These are phyloP conservation scores for Microtus obscurus DNA, from an alignment of 2,797 vertebrate genomes.

Conservation along the genomic window DNA sequence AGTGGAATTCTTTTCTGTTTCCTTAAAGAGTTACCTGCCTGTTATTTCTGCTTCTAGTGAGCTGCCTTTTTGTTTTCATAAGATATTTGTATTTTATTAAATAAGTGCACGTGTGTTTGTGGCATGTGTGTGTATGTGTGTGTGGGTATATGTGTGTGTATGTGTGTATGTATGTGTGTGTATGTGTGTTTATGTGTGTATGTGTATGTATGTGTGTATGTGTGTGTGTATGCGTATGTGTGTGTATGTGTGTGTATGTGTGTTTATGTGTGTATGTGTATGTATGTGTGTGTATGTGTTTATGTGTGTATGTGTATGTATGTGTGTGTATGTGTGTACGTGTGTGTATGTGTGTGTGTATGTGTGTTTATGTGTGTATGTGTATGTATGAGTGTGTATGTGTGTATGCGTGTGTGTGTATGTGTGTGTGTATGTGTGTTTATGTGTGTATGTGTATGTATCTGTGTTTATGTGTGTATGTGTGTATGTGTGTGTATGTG, in stretches of 20 bases:
- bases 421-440: not conserved
- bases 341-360: too few relatives aligned
- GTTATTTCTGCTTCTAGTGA: not conserved
- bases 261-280: rapidly evolving
- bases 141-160: not conserved
- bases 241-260: rapidly evolving
- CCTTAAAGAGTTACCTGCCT: not conserved
- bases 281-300: too few relatives aligned
- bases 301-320: rapidly evolving
- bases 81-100: not conserved
- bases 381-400: too few relatives aligned
- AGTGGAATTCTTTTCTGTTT: not conserved
- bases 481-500: too few relatives aligned
- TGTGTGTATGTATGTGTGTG: not conserved
- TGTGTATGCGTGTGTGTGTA: rapidly evolving
- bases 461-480: too few relatives aligned
- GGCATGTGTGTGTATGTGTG: not conserved
- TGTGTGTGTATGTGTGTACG: rapidly evolving
- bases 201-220: rapidly evolving
- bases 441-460: too few relatives aligned
- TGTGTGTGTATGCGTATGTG: not conserved
- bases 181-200: not conserved
- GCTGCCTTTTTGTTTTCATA: not conserved
- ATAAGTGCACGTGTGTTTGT: not conserved
- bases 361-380: too few relatives aligned